Conservation (phyloP, 1,140 invertebrate species). For the Chelonus insularis region DNA sequence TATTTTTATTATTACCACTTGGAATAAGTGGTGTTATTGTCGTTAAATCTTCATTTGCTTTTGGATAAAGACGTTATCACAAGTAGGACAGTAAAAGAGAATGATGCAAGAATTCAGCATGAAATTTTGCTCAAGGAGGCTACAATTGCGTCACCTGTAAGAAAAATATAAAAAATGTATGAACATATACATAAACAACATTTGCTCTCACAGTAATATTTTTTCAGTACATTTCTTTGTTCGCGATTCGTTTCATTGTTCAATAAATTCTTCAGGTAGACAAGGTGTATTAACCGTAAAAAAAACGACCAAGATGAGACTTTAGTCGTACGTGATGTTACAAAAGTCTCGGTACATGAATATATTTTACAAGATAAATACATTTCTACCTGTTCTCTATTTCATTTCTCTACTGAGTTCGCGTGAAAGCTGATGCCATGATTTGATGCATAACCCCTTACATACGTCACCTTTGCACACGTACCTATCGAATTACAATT, state of each 20-base stretch:
- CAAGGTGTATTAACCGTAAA: not conserved
- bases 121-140: not conserved
- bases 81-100: conserved; percentile 3
- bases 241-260: not conserved
- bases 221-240: not conserved
- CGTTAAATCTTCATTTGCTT: not conserved
- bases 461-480: conserved; percentile 31
- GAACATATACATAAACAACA: not conserved
- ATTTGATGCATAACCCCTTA: conserved; percentile 40
- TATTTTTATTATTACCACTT: too few relatives aligned
- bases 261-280: not conserved
- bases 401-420: conserved; percentile 29
- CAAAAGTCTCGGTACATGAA: not conserved
- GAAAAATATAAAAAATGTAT: not conserved
- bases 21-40: not conserved
- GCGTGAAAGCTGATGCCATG: conserved; percentile 44
- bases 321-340: not conserved
- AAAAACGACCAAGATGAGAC: not conserved
- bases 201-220: not conserved
- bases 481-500: conserved; percentile 51
- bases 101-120: not conserved
- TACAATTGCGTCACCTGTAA: not conserved
- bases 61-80: not conserved
- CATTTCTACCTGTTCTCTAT: not conserved
- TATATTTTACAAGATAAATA: too few relatives aligned